These are phyloP conservation scores for Cosmorhoe ocellata DNA, from an alignment of 2,888 invertebrate genomes.

Conservation along the genomic window DNA sequence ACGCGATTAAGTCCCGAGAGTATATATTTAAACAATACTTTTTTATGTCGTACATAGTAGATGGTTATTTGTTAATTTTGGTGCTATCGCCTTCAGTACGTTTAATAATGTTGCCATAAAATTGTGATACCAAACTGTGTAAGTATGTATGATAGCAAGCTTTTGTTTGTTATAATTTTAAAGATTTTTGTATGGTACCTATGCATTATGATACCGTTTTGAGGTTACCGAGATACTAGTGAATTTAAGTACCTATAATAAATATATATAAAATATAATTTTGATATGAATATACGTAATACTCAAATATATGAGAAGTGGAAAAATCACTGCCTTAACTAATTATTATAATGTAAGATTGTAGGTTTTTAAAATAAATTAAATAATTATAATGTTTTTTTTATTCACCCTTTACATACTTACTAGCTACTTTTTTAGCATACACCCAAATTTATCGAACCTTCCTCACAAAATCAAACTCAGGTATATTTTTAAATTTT, in stretches of 20 bases:
- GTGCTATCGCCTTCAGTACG: slow-evolving; percentile 29
- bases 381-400: slow-evolving; percentile 6
- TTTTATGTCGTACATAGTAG: neutral
- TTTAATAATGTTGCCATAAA: slow-evolving; percentile 60
- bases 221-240: slow-evolving; percentile 55
- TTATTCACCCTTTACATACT: too few species aligned
- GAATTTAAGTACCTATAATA: slow-evolving; percentile 38
- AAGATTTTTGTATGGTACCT: slow-evolving; percentile 37
- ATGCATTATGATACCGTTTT: slow-evolving; percentile 34
- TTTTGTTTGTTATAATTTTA: slow-evolving; percentile 40
- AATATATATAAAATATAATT: slow-evolving; percentile 44
- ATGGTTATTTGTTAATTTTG: slow-evolving; percentile 7
- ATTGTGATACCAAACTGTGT: slow-evolving; percentile 75
- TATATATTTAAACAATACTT: too few species aligned
- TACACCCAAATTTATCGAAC: too few species aligned
- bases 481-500: too few species aligned
- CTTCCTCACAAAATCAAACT: too few species aligned
- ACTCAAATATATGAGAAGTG: slow-evolving; percentile 65
- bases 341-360: slow-evolving; percentile 66
- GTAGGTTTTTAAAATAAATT: slow-evolving; percentile 52
- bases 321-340: slow-evolving; percentile 75
- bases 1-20: too few species aligned
- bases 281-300: slow-evolving; percentile 51
- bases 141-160: slow-evolving; percentile 34
- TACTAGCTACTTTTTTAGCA: too few species aligned